Evolutionary conservation across 2,113 vertebrate genomes (phyloP), one percentile per base, ranked within the genome.

Genomic region (Eleginops maclovinus): DNA sequence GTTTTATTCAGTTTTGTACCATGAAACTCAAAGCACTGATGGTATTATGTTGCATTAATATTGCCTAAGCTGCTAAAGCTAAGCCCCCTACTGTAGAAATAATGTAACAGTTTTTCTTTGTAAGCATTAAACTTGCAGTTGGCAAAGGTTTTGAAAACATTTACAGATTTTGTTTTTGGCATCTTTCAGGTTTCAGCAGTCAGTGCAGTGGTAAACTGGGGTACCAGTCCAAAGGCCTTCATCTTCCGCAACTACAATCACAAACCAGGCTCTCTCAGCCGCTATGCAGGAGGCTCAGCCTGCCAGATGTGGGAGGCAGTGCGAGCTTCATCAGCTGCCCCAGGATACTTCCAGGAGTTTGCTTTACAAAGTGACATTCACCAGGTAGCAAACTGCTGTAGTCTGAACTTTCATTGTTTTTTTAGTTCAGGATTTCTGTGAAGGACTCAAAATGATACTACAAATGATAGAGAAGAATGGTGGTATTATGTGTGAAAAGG

Each of bases 191-290:
- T 95, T 58, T 94, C 94, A 73, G 95, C 93, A 4, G 93, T 95
- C 54, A 94, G 93, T 46, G 90, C 94, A 0, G 94, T 94, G 74
- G 93, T 95, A 24, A 95, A 95, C 76, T 93, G 93, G 92, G 94
- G 95, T 1, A 90, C 81, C 7, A 94, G 89, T 73, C 93, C 93
- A 0, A 95, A 95, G 77, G 88, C 93, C 22, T 95, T 94, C 21
- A 90, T 95, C 56, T 95, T 95, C 72, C 88, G 93, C 40, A 95
- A 94, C 79, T 95, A 95, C 84, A 94, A 94, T 85, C 93, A 94
- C 74, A 88, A 76, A 55, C 93, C 94, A 1, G 92, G 90, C 17
- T 86, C 79, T 17, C 85, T 94, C 15, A 93, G 93, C 36, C 91
- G 93, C 71, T 95, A 94, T 0, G 83, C 94, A 1, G 95, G 94